These are phyloP conservation scores for Criorhina ranunculi DNA, from an alignment of 2,888 invertebrate genomes.

Conservation along the genomic window DNA sequence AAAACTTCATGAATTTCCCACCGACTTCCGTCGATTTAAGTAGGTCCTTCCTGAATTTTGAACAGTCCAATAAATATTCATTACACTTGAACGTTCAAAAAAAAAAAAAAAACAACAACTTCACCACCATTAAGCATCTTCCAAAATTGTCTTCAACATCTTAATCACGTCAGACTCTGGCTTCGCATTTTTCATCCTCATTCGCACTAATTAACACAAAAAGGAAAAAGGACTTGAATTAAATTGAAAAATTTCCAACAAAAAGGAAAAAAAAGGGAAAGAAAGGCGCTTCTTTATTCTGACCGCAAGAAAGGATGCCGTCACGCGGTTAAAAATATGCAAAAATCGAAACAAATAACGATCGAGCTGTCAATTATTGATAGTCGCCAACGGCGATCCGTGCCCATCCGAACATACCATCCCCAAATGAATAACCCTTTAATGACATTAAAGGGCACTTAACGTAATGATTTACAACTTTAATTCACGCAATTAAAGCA, in stretches of 20 bases:
- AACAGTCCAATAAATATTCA: constrained; percentile 43
- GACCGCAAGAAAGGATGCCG: constrained; percentile 50
- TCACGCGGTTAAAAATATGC: constrained; percentile 47
- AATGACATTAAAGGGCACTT: constrained; percentile 83
- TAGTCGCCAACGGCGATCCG: constrained; percentile 44
- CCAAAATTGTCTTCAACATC: constrained; percentile 33
- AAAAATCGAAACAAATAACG: constrained; percentile 58
- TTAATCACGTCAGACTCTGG: constrained; percentile 45
- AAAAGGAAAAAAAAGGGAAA: no score
- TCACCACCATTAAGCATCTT: constrained; percentile 13
- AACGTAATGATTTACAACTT: constrained; percentile 84
- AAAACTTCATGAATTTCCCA: no score
- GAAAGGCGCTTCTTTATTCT: constrained; percentile 7
- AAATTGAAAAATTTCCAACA: constrained; percentile 43
- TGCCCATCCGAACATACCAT: constrained; percentile 34
- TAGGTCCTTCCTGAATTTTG: constrained; percentile 2
- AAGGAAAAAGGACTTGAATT: constrained; percentile 50
- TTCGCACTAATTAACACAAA: constrained; percentile 49
- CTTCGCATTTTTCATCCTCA: constrained; percentile 28
- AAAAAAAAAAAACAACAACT: no score
- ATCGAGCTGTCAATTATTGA: constrained; percentile 67
- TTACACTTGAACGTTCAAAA: constrained; percentile 1
- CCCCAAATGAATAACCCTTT: constrained; percentile 81
- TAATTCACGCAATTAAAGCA: constrained; percentile 83
- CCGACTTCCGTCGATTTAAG: neutral